Conservation (phyloP, 2,113 vertebrate genomes). For the Blennius ocellaris region DNA sequence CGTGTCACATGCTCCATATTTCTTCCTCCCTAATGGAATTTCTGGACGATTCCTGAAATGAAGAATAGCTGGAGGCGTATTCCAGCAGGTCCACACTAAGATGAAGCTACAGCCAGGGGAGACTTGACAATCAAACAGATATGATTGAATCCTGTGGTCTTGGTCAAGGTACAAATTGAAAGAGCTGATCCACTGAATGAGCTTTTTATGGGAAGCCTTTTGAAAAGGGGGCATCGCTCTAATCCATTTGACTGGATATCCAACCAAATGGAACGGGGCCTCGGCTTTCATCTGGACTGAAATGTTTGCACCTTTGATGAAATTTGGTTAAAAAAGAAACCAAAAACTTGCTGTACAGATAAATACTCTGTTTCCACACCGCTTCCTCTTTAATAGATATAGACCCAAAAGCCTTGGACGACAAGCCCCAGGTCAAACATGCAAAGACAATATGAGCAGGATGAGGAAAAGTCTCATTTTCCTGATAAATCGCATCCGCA, state of each 20-base stretch:
- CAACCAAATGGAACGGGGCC: not conserved
- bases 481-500: slow-evolving; percentile 14
- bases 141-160: not conserved
- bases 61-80: not conserved
- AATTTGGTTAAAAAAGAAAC: not conserved
- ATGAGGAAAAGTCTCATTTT: slow-evolving; percentile 32
- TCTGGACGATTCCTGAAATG: not conserved
- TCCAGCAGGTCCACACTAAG: not conserved
- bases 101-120: not conserved
- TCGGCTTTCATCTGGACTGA: not conserved
- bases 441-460: slow-evolving; percentile 8
- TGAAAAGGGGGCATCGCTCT: not conserved
- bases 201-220: not conserved
- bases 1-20: too few species aligned
- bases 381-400: slow-evolving; percentile 2
- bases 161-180: not conserved
- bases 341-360: not conserved
- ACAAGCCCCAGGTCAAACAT: slow-evolving; percentile 26
- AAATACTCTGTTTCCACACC: slow-evolving; percentile 5
- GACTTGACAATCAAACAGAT: not conserved
- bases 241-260: not conserved
- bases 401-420: slow-evolving; percentile 36
- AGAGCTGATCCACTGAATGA: not conserved
- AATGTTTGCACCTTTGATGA: not conserved
- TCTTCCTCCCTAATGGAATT: not conserved